phyloP scores from a whole-genome alignment of 2,888 invertebrate genomes.

The Caenorhabditis becei region DNA sequence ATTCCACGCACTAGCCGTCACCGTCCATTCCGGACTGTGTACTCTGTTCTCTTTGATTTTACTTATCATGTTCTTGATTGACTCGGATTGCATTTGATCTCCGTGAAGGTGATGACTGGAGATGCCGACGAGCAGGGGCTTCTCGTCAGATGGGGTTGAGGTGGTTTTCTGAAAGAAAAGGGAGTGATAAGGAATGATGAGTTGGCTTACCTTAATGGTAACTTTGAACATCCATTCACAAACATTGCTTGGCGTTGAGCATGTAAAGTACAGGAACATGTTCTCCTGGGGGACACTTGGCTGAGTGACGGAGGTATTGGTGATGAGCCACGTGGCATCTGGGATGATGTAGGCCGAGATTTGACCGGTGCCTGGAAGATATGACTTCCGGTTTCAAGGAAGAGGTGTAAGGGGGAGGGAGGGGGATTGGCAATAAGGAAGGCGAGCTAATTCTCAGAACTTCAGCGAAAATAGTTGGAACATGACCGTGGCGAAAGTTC shows the following conservation, averaged over 20 bases:
- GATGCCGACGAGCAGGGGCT: constrained; percentile 64
- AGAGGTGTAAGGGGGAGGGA: not conserved
- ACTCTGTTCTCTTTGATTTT: constrained; percentile 57
- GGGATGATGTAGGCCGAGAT: constrained; percentile 66
- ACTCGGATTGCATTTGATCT: constrained; percentile 65
- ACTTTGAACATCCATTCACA: constrained; percentile 67
- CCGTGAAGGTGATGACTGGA: constrained; percentile 71
- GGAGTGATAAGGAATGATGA: not conserved
- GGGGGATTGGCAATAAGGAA: no score
- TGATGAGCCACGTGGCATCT: constrained; percentile 58
- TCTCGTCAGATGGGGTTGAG: constrained; percentile 47
- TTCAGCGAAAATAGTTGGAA: no score
- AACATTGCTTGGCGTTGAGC: constrained; percentile 54
- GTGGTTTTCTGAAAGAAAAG: constrained; percentile 36
- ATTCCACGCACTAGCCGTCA: constrained; percentile 73
- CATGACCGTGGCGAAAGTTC: no score
- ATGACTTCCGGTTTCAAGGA: not conserved
- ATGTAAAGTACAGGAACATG: constrained; percentile 69
- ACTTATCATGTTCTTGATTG: constrained; percentile 58
- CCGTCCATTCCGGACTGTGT: constrained; percentile 65
- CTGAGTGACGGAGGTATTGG: constrained; percentile 50
- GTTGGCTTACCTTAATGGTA: constrained; percentile 55
- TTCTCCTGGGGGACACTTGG: constrained; percentile 48
- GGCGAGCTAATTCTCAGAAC: no score
- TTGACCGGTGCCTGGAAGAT: constrained; percentile 69